Conservation (phyloP, 2,797 vertebrate species). For the Oryzias sinensis region DNA sequence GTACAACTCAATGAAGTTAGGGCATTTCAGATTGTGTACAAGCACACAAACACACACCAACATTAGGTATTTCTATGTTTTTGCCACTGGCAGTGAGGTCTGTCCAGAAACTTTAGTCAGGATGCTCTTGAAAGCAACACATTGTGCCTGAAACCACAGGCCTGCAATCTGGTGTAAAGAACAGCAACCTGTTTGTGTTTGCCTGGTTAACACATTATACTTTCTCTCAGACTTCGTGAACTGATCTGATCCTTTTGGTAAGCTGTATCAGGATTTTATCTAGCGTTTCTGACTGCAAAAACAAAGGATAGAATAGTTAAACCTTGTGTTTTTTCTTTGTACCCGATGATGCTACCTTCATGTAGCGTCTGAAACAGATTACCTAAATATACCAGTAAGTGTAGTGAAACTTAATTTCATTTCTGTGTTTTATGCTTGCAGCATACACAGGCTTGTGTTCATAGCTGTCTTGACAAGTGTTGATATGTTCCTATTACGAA, state of each 20-base stretch:
- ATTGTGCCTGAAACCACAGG: slow-evolving; percentile 58
- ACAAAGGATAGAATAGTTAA: slow-evolving; percentile 1
- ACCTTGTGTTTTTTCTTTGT: slow-evolving; percentile 5
- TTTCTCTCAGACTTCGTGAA: slow-evolving; percentile 26
- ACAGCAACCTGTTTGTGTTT: slow-evolving; percentile 28
- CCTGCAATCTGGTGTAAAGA: slow-evolving; percentile 61
- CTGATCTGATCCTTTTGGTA: slow-evolving; percentile 27
- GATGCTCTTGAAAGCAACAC: slow-evolving; percentile 65
- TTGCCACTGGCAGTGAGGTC: slow-evolving; percentile 50
- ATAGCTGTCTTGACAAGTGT: slow-evolving; percentile 20
- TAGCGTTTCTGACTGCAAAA: slow-evolving; percentile 24
- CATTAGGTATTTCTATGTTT: slow-evolving; percentile 47
- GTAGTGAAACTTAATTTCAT: not conserved
- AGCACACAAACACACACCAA: slow-evolving; percentile 13
- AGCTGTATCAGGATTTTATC: slow-evolving; percentile 14
- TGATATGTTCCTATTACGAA: slow-evolving; percentile 23
- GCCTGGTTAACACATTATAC: slow-evolving; percentile 21
- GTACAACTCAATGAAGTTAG: slow-evolving; percentile 52
- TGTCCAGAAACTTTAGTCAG: slow-evolving; percentile 71
- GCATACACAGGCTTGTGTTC: slow-evolving; percentile 7
- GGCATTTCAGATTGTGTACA: slow-evolving; percentile 46
- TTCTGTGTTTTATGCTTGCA: not conserved
- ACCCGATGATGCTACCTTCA: not conserved
- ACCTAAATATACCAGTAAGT: not conserved
- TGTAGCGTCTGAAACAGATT: not conserved